Evolutionary conservation across 2,888 invertebrate genomes (phyloP), one percentile per base, ranked within the genome.

Genomic region (Adelognathus sp.): DNA sequence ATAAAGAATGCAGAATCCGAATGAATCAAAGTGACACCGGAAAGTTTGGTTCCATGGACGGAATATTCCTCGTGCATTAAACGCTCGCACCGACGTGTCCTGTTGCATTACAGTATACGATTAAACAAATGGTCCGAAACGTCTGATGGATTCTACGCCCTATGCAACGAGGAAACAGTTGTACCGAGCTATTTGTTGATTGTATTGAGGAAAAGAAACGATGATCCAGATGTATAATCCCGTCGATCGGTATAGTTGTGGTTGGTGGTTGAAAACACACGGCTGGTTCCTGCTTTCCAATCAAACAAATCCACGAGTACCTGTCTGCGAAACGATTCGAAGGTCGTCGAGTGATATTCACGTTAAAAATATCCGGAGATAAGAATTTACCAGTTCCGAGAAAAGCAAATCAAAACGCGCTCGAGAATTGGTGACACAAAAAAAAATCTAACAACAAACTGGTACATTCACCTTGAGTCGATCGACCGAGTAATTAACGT

Each of bases 151-250:
- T 75, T 66, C 58, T 54, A 6, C 31, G 44, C 33, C 29, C 5
- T 24, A 33, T 73, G 66, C 72, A 71, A 60, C 66, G 36, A 21
- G 46, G 36, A 27, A 33, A 73, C 31, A 66, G 70, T 67, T 63
- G 52, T 79, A 71, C 18, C 29, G 67, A 73, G 69, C 70, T 73
- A 81, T 76, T 73, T 61, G 79, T 76, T 79, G 76, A 66, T 72
- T 79, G 81, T 81, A 24, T 24, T 50, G 24, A 24, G 21, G 24
- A 24, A 24, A 73, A 81, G 58, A 64, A 18, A 66, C 31, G 29
- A 70, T 36, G 11, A 27, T 72, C 64, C 58, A 75, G 54, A 79
- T 69, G 50, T 72, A 72, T 63, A 72, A 61, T 74, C 52, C 54
- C 64, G 70, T 74, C 70, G 66, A 79, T 70, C 33, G 74, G 74